phyloP scores from a whole-genome alignment of 1,140 invertebrate species.

The Papilio glaucus region DNA sequence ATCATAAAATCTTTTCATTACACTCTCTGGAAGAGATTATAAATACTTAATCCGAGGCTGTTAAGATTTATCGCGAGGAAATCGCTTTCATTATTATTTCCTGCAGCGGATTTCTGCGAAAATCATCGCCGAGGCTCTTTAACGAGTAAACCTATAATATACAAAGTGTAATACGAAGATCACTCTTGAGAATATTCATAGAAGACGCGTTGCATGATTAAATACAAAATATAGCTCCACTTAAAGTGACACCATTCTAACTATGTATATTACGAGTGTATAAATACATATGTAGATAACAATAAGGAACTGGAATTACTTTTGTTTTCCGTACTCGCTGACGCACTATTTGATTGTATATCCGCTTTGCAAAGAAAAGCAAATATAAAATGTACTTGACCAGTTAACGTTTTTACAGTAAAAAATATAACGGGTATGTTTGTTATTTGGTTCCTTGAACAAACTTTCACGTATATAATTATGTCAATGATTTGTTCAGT shows the following conservation, averaged over 20 bases:
- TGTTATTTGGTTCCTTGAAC: neutral
- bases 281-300: neutral
- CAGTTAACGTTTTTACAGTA: slow-evolving; percentile 4
- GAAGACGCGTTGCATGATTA: no score
- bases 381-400: slow-evolving; percentile 12
- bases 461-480: no score
- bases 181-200: no score
- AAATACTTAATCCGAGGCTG: neutral
- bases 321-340: neutral
- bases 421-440: slow-evolving; percentile 22
- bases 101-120: neutral
- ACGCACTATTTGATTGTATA: neutral
- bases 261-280: neutral
- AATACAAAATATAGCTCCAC: no score
- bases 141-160: neutral
- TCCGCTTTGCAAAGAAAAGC: slow-evolving; percentile 8
- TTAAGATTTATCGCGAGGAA: slow-evolving; percentile 22
- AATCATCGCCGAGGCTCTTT: neutral
- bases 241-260: no score
- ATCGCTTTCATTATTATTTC: slow-evolving; percentile 21
- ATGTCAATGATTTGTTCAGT: no score
- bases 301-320: neutral
- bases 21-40: neutral
- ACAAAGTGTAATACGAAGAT: no score
- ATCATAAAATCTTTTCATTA: neutral